phyloP scores from a whole-genome alignment of 2,797 vertebrate genomes.

The Xiphorhynchus erythropygius region DNA sequence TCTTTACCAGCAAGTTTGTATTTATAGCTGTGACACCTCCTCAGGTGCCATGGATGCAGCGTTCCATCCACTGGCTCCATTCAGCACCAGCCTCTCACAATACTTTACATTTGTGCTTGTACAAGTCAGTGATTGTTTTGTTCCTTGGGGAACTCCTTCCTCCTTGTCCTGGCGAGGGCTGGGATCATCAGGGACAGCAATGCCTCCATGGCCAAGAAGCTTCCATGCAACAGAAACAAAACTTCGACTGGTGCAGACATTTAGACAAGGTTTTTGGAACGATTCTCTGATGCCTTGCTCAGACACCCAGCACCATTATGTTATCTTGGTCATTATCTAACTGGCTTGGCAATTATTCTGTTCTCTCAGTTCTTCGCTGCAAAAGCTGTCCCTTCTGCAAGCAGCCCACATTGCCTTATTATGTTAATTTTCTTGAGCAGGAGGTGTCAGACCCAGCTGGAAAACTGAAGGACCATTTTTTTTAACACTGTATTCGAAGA shows the following conservation, averaged over 20 bases:
- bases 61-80: background rate
- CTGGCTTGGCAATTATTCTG: background rate
- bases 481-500: background rate
- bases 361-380: background rate
- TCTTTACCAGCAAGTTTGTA: background rate
- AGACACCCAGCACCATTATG: background rate
- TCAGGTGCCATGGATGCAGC: constrained; percentile 6
- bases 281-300: background rate
- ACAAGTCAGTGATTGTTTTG: background rate
- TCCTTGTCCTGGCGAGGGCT: background rate
- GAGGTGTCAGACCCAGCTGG: background rate
- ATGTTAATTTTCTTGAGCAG: background rate
- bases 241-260: background rate
- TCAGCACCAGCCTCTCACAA: background rate
- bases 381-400: background rate
- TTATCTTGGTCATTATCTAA: background rate
- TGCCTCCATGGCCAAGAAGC: background rate
- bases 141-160: background rate
- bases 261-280: background rate
- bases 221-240: background rate
- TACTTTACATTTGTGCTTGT: background rate
- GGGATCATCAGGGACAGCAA: background rate
- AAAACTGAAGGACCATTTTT: background rate
- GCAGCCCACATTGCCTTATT: background rate
- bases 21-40: constrained; percentile 18